phyloP scores from a whole-genome alignment of 2,113 vertebrate species.

The Actenoides lindsayi region DNA sequence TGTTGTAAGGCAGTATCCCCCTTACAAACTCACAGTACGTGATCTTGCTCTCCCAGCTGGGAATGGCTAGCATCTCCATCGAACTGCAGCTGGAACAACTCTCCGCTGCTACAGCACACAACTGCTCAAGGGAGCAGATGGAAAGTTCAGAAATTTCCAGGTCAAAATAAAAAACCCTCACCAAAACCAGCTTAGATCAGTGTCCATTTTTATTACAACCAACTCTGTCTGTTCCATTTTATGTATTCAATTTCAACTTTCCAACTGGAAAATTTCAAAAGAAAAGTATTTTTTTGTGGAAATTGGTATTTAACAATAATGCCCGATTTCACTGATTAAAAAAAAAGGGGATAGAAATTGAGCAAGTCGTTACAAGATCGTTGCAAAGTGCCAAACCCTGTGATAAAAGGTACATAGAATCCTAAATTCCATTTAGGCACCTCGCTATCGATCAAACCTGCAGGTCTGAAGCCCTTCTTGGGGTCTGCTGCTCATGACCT shows the following conservation, averaged over 20 bases:
- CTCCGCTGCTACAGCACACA: background rate
- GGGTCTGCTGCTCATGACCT: background rate
- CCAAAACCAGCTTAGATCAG: background rate
- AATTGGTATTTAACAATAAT: background rate
- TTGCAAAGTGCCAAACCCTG: background rate
- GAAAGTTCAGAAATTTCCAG: background rate
- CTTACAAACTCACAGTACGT: background rate
- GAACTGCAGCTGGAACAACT: background rate
- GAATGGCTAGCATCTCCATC: background rate
- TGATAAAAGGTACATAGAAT: background rate
- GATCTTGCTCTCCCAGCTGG: background rate
- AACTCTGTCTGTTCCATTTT: background rate
- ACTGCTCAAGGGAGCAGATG: background rate
- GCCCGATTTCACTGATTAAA: background rate
- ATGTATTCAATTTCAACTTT: background rate
- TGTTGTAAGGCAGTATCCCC: background rate
- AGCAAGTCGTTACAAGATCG: background rate
- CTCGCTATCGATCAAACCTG: background rate
- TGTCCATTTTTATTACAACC: background rate
- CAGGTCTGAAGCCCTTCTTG: background rate
- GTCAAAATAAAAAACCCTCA: background rate
- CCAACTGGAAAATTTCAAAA: background rate
- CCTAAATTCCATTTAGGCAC: background rate
- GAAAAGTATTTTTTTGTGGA: background rate
- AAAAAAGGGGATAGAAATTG: background rate